A percentile compares a stretch with the other conserved stretches of the same genome.
Evolutionary conservation across 2,113 vertebrate genomes (phyloP).

Genomic region (Heterotis niloticus): DNA sequence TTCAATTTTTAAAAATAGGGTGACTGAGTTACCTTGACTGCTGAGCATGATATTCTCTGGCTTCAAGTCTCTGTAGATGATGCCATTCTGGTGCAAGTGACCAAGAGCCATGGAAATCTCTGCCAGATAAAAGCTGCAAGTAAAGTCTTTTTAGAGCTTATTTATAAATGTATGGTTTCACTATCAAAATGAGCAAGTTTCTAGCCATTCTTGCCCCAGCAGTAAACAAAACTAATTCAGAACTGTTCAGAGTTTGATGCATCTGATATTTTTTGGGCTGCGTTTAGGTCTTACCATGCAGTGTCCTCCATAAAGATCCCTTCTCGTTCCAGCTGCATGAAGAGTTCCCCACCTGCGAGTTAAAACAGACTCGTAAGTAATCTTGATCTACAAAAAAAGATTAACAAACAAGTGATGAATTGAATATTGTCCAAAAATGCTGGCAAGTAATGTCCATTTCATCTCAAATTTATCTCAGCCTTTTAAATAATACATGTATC

Average conservation of each 20-base stretch:
- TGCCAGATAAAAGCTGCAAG: conserved; percentile 94
- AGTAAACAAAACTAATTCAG: too few relatives aligned
- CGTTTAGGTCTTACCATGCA: conserved; percentile 76
- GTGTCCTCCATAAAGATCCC: conserved; percentile 99
- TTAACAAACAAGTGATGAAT: too few relatives aligned
- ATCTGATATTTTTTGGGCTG: neutral
- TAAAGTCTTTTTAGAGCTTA: conserved; percentile 15
- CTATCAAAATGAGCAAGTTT: too few relatives aligned
- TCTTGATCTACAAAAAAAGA: too few relatives aligned
- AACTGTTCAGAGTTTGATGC: too few relatives aligned
- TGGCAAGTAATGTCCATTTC: too few relatives aligned
- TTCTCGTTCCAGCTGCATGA: conserved; percentile 96
- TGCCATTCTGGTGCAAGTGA: conserved; percentile 97
- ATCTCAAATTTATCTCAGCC: too few relatives aligned
- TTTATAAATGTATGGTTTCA: neutral
- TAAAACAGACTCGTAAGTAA: too few relatives aligned
- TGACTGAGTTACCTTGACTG: conserved; percentile 75
- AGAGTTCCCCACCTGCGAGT: conserved; percentile 87
- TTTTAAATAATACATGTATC: too few relatives aligned
- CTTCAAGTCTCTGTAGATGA: conserved; percentile 97
- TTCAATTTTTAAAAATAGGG: too few relatives aligned
- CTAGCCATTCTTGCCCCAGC: too few relatives aligned
- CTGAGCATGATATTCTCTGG: conserved; percentile 99
- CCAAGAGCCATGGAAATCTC: conserved; percentile 99
- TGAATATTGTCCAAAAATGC: too few relatives aligned